phyloP scores from a whole-genome alignment of 2,113 vertebrate genomes.

The Nycticebus coucang region DNA sequence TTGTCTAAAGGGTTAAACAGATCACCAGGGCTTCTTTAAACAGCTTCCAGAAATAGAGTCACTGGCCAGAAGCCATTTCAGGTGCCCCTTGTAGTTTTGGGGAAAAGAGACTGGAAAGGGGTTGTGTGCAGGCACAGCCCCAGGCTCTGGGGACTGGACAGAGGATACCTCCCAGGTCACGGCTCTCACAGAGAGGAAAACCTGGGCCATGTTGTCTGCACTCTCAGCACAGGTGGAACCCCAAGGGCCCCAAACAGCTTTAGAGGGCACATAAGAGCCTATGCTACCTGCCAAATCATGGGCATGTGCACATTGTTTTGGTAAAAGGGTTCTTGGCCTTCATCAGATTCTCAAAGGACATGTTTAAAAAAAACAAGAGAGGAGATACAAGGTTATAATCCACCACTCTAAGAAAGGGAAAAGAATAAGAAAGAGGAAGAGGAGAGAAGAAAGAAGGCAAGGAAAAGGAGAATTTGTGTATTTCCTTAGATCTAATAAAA shows the following conservation, averaged over 20 bases:
- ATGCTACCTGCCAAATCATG: not conserved
- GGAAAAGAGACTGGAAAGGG: not conserved
- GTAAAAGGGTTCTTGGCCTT: not conserved
- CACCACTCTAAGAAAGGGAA: not conserved
- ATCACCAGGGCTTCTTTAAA: not conserved
- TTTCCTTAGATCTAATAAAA: not conserved
- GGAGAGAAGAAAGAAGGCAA: not conserved
- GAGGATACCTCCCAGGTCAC: not conserved
- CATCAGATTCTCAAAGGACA: not conserved
- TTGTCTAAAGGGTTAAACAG: not conserved
- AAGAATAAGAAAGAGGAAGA: not conserved
- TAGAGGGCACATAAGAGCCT: not conserved
- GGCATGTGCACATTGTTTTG: not conserved
- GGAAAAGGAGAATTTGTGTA: not conserved
- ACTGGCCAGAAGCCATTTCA: not conserved
- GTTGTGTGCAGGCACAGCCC: not conserved
- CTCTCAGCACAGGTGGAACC: not conserved
- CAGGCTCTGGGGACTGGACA: not conserved
- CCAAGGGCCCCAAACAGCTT: not conserved
- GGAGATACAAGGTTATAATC: not conserved
- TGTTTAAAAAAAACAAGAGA: not conserved
- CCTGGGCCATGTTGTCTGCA: not conserved
- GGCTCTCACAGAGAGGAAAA: not conserved
- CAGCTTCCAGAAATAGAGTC: not conserved
- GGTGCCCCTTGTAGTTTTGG: not conserved